Conservation (phyloP, 2,113 vertebrate species). For the Cynoglossus semilaevis region DNA sequence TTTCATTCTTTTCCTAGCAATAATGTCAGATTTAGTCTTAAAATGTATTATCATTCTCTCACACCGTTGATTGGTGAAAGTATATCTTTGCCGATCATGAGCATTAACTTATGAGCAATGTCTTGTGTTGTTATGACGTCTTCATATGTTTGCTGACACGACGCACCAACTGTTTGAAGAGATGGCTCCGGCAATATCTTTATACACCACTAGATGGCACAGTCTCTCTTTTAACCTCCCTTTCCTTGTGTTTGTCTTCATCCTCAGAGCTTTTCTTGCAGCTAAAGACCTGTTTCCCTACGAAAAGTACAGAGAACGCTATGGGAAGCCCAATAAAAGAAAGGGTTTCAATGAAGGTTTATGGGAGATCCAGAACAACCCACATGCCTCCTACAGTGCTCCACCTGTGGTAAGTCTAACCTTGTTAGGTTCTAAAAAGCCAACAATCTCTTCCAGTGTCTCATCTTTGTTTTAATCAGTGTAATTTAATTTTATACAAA, state of each 20-base stretch:
- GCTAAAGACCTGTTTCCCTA: slow-evolving; percentile 95
- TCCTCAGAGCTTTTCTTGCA: slow-evolving; percentile 89
- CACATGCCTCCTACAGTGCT: slow-evolving; percentile 94
- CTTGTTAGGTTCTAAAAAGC: neutral
- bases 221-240: slow-evolving; percentile 8
- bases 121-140: slow-evolving; percentile 7
- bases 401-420: slow-evolving; percentile 83
- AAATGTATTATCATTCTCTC: no score
- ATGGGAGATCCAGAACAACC: slow-evolving; percentile 98
- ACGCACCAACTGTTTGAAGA: slow-evolving; percentile 39
- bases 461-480: no score
- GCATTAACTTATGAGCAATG: slow-evolving; percentile 5
- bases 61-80: no score
- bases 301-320: slow-evolving; percentile 92
- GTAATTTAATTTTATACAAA: no score
- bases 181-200: slow-evolving; percentile 32
- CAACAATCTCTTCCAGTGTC: no score
- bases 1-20: no score
- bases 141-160: slow-evolving; percentile 3
- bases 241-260: neutral
- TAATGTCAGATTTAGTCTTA: no score
- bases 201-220: slow-evolving; percentile 53
- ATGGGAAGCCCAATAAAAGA: slow-evolving; percentile 96
- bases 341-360: slow-evolving; percentile 99
- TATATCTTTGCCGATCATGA: no score